A percentile compares a stretch with the other conserved stretches of the same genome.
Conservation (phyloP, 2,888 invertebrate genomes). For the Aproaerema taeniolella region DNA sequence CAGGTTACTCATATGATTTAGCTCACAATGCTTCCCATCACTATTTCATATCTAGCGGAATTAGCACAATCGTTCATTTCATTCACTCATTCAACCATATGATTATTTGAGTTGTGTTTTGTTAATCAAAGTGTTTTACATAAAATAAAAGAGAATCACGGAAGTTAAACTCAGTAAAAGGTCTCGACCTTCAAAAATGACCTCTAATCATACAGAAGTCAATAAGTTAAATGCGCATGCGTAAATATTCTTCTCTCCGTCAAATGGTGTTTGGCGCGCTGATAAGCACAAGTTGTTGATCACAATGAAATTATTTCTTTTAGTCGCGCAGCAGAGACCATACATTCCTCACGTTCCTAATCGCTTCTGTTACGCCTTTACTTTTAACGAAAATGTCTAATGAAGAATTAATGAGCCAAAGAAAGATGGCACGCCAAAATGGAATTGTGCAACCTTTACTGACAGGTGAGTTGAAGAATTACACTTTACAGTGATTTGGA, state of each 20-base stretch:
- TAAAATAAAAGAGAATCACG: not conserved
- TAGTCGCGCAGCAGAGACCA: slow-evolving; percentile 56
- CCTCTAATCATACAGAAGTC: slow-evolving; percentile 42
- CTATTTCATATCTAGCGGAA: too few relatives aligned
- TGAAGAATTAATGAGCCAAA: slow-evolving; percentile 41
- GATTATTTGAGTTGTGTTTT: not conserved
- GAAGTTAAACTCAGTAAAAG: slow-evolving; percentile 7
- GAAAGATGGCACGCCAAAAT: slow-evolving; percentile 81
- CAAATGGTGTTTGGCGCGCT: slow-evolving; percentile 70
- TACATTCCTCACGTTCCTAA: slow-evolving; percentile 45
- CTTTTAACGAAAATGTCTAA: slow-evolving; percentile 54
- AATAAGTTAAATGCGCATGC: slow-evolving; percentile 61
- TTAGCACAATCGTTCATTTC: not conserved
- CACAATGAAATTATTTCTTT: slow-evolving; percentile 66
- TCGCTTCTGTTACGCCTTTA: slow-evolving; percentile 24
- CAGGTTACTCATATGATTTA: too few relatives aligned
- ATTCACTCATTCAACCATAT: slow-evolving; percentile 3
- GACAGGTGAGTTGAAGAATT: slow-evolving; percentile 81
- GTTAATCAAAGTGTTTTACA: not conserved
- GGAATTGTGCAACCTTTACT: slow-evolving; percentile 93
- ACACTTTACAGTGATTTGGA: slow-evolving; percentile 30
- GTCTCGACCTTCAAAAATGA: slow-evolving; percentile 52
- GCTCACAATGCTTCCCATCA: too few relatives aligned
- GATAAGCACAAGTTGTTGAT: slow-evolving; percentile 49
- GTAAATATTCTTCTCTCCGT: slow-evolving; percentile 37